Conservation (phyloP, 2,888 invertebrate genomes). For the Dicyrtoma fusca region DNA sequence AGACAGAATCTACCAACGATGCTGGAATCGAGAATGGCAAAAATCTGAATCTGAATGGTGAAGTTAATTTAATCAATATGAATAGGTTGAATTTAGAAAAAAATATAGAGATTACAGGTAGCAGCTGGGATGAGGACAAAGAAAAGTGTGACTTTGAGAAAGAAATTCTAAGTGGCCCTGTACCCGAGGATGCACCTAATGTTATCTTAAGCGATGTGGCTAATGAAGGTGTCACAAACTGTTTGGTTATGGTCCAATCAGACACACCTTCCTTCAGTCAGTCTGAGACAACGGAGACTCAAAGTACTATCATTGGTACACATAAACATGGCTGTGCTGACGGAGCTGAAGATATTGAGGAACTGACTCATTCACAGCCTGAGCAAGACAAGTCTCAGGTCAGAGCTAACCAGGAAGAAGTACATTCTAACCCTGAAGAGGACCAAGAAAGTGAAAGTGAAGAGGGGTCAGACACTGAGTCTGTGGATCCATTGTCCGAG, state of each 20-base stretch:
- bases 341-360: background rate
- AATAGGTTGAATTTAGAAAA: slow-evolving; percentile 53
- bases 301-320: slow-evolving; percentile 45
- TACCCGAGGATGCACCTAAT: slow-evolving; percentile 12
- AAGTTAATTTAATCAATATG: slow-evolving; percentile 38
- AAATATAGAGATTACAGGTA: slow-evolving; percentile 31
- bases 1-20: too few species aligned
- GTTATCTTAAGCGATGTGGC: too few species aligned
- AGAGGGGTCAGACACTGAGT: slow-evolving; percentile 49
- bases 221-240: too few species aligned
- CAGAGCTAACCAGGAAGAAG: slow-evolving; percentile 39
- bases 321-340: background rate
- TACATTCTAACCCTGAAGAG: slow-evolving; percentile 61
- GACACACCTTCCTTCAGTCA: slow-evolving; percentile 39
- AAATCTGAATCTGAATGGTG: too few species aligned
- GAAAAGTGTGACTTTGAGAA: slow-evolving; percentile 9
- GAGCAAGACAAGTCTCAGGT: background rate
- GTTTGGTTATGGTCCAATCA: slow-evolving; percentile 1
- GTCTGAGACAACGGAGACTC: slow-evolving; percentile 45
- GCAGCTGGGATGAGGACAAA: too few species aligned
- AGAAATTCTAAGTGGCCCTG: slow-evolving; percentile 23
- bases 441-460: slow-evolving; percentile 56
- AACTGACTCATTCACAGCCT: background rate
- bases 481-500: slow-evolving; percentile 53
- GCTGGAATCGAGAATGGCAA: too few species aligned